These are phyloP conservation scores for Cheirogaleus medius DNA, from an alignment of 2,113 vertebrate species.

Conservation along the genomic window DNA sequence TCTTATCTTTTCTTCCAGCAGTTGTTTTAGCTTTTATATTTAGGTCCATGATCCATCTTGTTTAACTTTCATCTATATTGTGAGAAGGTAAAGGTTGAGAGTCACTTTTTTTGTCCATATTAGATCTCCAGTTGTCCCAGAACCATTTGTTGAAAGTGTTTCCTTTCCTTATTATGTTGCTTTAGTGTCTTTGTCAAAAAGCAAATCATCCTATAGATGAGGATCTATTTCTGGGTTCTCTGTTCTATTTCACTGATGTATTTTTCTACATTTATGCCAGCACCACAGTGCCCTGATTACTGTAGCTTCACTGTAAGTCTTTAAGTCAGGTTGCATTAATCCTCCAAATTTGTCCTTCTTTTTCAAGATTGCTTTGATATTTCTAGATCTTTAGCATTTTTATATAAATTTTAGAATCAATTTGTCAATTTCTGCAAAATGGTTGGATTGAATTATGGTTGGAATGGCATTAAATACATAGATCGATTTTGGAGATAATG, in stretches of 20 bases:
- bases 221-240: background rate
- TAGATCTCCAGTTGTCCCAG: background rate
- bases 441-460: background rate
- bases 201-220: background rate
- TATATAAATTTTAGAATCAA: background rate
- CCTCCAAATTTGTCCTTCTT: background rate
- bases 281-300: background rate
- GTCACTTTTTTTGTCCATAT: background rate
- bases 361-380: background rate
- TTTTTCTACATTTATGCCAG: background rate
- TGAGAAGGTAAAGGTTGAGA: background rate
- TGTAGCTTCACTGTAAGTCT: background rate
- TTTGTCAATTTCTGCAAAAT: background rate
- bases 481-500: background rate
- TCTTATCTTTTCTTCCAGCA: background rate
- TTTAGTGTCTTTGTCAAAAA: background rate
- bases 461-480: background rate
- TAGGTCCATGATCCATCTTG: background rate
- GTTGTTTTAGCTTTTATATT: background rate
- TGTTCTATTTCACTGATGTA: background rate
- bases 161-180: background rate
- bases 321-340: background rate
- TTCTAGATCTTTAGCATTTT: slow-evolving; percentile 15
- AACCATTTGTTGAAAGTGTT: background rate
- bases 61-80: background rate